Evolutionary conservation across 2,888 invertebrate genomes (phyloP).

Genomic region (Mechanitis messenoides): DNA sequence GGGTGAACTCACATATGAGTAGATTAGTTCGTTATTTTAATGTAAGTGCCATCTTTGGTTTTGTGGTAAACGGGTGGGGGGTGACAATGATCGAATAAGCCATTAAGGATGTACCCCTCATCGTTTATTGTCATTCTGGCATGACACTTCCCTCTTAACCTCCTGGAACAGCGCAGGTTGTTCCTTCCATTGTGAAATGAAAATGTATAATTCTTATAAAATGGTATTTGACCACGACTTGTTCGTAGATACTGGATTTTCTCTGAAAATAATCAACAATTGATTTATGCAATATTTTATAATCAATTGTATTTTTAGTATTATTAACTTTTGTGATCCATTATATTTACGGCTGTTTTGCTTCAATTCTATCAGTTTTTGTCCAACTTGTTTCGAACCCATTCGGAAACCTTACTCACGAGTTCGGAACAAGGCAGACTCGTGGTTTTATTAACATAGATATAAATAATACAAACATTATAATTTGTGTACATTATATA

Average conservation of each 20-base stretch:
- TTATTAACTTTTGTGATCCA: too few relatives aligned
- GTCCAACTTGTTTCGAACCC: too few relatives aligned
- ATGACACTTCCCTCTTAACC: slow-evolving; percentile 26
- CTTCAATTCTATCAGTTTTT: too few relatives aligned
- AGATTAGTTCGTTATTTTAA: slow-evolving; percentile 6
- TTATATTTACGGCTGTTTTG: too few relatives aligned
- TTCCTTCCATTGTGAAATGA: slow-evolving; percentile 27
- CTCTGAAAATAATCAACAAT: neutral
- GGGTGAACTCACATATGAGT: too few relatives aligned
- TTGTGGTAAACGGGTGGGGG: slow-evolving; percentile 26
- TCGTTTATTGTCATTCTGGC: slow-evolving; percentile 31
- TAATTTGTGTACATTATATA: neutral
- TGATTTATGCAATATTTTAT: too few relatives aligned
- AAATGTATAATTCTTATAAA: slow-evolving; percentile 27
- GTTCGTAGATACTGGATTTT: neutral
- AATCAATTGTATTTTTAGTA: too few relatives aligned
- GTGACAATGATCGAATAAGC: slow-evolving; percentile 28
- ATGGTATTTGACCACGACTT: slow-evolving; percentile 9
- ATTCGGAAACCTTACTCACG: too few relatives aligned
- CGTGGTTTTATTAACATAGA: too few relatives aligned
- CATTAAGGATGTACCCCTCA: slow-evolving; percentile 22
- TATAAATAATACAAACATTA: too few relatives aligned
- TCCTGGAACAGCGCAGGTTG: slow-evolving; percentile 33
- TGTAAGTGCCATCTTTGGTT: slow-evolving; percentile 19
- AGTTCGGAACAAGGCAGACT: too few relatives aligned